Conservation (phyloP, 2,797 vertebrate species). For the Myoxocephalus aenaeus region DNA sequence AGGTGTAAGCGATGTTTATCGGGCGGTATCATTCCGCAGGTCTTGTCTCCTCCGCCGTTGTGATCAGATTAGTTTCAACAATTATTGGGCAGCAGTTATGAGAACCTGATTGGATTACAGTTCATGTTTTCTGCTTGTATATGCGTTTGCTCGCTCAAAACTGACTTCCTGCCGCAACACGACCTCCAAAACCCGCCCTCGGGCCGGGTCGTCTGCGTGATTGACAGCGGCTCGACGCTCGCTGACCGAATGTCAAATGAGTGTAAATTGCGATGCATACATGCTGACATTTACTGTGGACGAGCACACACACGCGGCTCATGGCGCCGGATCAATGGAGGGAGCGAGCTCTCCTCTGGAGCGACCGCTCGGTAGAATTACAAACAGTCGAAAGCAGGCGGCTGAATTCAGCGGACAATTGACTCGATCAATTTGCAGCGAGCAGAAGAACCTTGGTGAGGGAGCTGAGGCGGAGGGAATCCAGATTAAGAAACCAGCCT, state of each 20-base stretch:
- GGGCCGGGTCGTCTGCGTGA: conserved; percentile 16
- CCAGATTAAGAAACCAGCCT: conserved; percentile 5
- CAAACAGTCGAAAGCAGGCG: conserved; percentile 38
- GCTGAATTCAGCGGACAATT: conserved; percentile 23
- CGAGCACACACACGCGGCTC: not conserved
- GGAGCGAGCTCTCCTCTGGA: conserved; percentile 3
- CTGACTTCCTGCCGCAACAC: conserved; percentile 2
- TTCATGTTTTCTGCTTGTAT: conserved; percentile 14
- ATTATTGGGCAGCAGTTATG: conserved; percentile 31
- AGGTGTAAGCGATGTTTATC: conserved; percentile 32
- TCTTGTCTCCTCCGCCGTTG: conserved; percentile 10
- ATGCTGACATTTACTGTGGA: conserved; percentile 2
- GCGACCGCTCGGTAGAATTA: conserved; percentile 32
- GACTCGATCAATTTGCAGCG: conserved; percentile 42
- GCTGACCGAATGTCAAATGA: conserved; percentile 10
- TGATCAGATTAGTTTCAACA: conserved; percentile 48
- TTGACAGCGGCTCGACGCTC: conserved; percentile 44
- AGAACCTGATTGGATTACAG: conserved; percentile 37
- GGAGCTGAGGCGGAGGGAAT: conserved; percentile 22
- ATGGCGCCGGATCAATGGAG: not conserved
- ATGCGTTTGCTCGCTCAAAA: not conserved
- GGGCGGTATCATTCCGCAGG: conserved; percentile 19
- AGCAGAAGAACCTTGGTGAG: conserved; percentile 48
- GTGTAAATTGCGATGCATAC: conserved; percentile 10
- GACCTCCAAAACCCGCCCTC: conserved; percentile 40